Percentiles rank a stretch among this genome's conserved stretches.
Evolutionary conservation across 2,797 vertebrate species (phyloP).

Genomic region (Gallinago solitaria): DNA sequence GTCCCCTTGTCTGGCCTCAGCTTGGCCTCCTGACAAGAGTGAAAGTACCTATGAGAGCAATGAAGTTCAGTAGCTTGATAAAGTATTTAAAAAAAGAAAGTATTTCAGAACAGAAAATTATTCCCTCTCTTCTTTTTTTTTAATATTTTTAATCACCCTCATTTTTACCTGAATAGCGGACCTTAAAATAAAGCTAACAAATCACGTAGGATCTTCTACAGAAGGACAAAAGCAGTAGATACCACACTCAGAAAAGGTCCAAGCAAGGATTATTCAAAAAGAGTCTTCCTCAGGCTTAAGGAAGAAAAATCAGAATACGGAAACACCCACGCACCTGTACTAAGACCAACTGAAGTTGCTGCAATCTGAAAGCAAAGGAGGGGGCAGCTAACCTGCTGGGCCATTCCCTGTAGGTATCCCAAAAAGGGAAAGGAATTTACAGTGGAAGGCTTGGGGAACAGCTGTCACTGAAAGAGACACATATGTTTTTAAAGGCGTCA

Average conservation of each 20-base stretch:
- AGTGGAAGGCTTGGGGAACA: conserved; percentile 13
- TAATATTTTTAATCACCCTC: not conserved
- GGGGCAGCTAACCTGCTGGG: not conserved
- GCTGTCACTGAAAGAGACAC: not conserved
- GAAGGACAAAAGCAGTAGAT: not conserved
- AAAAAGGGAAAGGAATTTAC: not conserved
- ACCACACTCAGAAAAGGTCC: not conserved
- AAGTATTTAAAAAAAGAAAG: not conserved
- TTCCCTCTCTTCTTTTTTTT: not conserved
- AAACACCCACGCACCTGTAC: not conserved
- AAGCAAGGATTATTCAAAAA: not conserved
- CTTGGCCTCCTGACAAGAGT: conserved; percentile 78
- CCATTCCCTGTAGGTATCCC: not conserved
- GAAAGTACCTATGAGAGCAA: conserved; percentile 64
- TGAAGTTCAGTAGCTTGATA: conserved; percentile 32
- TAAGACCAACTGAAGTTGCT: not conserved
- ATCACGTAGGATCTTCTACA: not conserved
- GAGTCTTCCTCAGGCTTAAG: not conserved
- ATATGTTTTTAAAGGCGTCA: not conserved
- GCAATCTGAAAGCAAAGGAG: not conserved
- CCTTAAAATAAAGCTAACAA: not conserved
- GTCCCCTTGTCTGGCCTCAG: conserved; percentile 78
- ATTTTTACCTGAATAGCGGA: not conserved
- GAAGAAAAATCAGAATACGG: not conserved
- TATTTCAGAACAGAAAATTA: not conserved